These are phyloP conservation scores for Dendroctonus valens DNA, from an alignment of 1,140 invertebrate genomes.

Conservation along the genomic window DNA sequence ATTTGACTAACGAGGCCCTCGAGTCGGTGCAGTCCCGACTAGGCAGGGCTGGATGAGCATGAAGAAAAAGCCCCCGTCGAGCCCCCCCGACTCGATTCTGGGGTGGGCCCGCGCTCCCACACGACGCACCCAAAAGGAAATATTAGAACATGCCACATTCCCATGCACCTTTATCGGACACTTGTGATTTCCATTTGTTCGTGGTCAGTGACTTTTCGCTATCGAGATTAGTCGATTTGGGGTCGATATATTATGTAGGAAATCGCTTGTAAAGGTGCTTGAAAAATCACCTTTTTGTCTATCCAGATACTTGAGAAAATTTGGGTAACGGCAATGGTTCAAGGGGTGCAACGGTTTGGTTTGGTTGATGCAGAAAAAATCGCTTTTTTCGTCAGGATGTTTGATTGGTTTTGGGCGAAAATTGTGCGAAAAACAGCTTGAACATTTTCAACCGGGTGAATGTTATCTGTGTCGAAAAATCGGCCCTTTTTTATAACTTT, in stretches of 20 bases:
- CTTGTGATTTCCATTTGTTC: slow-evolving; percentile 27
- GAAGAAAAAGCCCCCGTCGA: slow-evolving; percentile 35
- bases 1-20: slow-evolving; percentile 21
- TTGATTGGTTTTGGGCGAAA: too few relatives aligned
- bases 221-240: slow-evolving; percentile 16
- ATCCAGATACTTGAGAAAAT: too few relatives aligned
- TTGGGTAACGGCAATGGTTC: too few relatives aligned
- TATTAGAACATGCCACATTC: slow-evolving; percentile 34
- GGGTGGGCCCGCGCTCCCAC: slow-evolving; percentile 41
- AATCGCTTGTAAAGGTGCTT: slow-evolving; percentile 14
- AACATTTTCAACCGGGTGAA: too few relatives aligned
- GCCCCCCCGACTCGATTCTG: slow-evolving; percentile 31
- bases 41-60: slow-evolving; percentile 36
- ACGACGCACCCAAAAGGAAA: slow-evolving; percentile 42
- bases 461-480: too few relatives aligned
- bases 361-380: too few relatives aligned
- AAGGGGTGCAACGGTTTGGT: too few relatives aligned
- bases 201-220: slow-evolving; percentile 28
- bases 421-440: too few relatives aligned
- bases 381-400: too few relatives aligned
- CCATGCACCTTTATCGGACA: slow-evolving; percentile 33
- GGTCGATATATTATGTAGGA: neutral
- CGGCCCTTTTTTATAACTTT: too few relatives aligned
- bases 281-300: slow-evolving; percentile 15
- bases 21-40: slow-evolving; percentile 16